A percentile compares a stretch with the other conserved stretches of the same genome.
phyloP scores from a whole-genome alignment of 2,888 invertebrate species.

The Dione juno region DNA sequence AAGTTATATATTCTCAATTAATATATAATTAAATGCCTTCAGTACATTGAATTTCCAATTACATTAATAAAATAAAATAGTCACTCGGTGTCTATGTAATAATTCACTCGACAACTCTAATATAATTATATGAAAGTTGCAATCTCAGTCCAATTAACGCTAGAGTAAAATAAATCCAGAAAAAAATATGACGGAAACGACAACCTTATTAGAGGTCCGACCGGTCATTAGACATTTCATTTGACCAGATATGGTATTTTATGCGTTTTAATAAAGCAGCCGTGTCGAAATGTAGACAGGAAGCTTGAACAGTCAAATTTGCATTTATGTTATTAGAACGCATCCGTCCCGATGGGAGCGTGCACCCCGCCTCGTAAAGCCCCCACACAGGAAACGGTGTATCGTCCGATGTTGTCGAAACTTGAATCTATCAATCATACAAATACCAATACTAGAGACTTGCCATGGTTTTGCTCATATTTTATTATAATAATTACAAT shows the following conservation, averaged over 20 bases:
- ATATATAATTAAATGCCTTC: too few species aligned
- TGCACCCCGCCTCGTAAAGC: slow-evolving; percentile 37
- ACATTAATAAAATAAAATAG: neutral
- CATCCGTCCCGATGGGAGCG: slow-evolving; percentile 60
- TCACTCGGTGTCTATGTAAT: neutral
- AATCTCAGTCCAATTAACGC: slow-evolving; percentile 61
- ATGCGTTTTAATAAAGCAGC: slow-evolving; percentile 33
- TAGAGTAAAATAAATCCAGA: slow-evolving; percentile 51
- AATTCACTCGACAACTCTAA: slow-evolving; percentile 31
- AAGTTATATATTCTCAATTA: too few species aligned
- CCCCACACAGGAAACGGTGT: slow-evolving; percentile 43
- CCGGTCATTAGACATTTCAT: slow-evolving; percentile 46
- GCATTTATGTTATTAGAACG: slow-evolving; percentile 77
- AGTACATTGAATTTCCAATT: neutral
- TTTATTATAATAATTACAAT: neutral
- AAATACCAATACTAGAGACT: slow-evolving; percentile 1
- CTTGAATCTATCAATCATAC: slow-evolving; percentile 34
- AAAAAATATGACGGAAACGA: slow-evolving; percentile 59
- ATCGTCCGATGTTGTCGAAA: slow-evolving; percentile 39
- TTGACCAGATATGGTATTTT: slow-evolving; percentile 43
- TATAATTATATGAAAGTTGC: slow-evolving; percentile 53
- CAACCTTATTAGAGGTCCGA: slow-evolving; percentile 62
- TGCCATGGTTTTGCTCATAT: neutral
- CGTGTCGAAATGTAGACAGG: slow-evolving; percentile 57
- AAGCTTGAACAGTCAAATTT: slow-evolving; percentile 75